Percentiles rank a stretch among this genome's conserved stretches.
phyloP scores from a whole-genome alignment of 2,888 invertebrate genomes.

The Brachycybe producta region DNA sequence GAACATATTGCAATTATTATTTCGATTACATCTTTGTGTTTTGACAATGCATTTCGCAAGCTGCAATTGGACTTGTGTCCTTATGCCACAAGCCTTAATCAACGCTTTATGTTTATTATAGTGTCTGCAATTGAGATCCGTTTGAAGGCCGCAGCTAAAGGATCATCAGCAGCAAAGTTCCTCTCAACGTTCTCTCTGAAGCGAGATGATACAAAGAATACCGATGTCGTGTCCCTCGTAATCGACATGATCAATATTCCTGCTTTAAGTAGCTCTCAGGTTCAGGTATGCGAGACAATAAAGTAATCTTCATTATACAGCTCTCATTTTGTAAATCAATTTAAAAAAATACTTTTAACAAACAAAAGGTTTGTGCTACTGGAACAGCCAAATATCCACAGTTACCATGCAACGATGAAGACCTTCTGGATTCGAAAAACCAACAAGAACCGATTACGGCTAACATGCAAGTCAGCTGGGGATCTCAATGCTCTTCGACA shows the following conservation, averaged over 20 bases:
- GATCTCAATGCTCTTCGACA: background rate
- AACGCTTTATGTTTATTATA: background rate
- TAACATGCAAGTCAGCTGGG: background rate
- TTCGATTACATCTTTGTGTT: too few species aligned
- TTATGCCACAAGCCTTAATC: background rate
- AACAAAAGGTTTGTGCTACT: too few species aligned
- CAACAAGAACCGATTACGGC: background rate
- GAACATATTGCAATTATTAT: too few species aligned
- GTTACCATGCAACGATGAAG: constrained; percentile 1
- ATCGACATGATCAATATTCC: background rate
- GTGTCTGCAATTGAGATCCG: background rate
- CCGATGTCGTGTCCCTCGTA: background rate
- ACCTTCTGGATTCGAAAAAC: background rate
- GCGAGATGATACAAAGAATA: background rate
- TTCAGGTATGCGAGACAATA: background rate
- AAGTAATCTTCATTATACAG: background rate
- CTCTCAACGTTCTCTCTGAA: background rate
- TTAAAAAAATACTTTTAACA: too few species aligned
- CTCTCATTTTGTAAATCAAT: background rate
- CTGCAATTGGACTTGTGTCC: too few species aligned
- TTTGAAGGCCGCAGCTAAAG: background rate
- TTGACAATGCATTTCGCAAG: too few species aligned
- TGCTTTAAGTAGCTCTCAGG: background rate
- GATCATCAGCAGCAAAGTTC: background rate
- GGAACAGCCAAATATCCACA: constrained; percentile 2